phyloP scores from a whole-genome alignment of 1,140 invertebrate species.

The Spodoptera frugiperda region DNA sequence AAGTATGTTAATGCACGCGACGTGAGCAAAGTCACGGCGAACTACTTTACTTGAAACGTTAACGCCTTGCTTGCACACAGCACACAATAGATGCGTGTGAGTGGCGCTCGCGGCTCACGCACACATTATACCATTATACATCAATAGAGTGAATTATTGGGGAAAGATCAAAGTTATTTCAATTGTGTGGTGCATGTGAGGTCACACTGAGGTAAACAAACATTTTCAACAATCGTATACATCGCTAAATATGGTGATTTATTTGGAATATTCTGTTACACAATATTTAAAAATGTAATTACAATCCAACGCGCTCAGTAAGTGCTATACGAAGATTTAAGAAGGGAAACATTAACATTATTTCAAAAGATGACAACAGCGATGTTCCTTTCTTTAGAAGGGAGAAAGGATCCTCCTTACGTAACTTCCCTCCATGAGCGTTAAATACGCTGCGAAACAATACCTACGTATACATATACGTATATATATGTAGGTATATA shows the following conservation, averaged over 20 bases:
- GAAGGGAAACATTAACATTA: background rate
- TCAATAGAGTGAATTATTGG: background rate
- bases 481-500: too few species aligned
- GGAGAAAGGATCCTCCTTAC: background rate
- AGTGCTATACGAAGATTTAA: too few species aligned
- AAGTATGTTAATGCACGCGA: slow-evolving; percentile 8
- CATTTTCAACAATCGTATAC: too few species aligned
- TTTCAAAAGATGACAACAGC: background rate
- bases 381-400: background rate
- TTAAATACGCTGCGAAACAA: background rate
- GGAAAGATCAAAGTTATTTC: background rate
- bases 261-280: too few species aligned
- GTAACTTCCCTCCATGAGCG: background rate
- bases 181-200: background rate
- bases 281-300: too few species aligned
- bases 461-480: too few species aligned
- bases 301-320: too few species aligned
- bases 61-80: background rate
- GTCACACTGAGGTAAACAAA: background rate
- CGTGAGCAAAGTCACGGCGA: slow-evolving; percentile 44
- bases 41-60: slow-evolving; percentile 3
- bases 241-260: too few species aligned
- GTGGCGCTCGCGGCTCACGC: background rate
- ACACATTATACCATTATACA: background rate
- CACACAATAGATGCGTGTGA: background rate